Evolutionary conservation across 92 coral and sea anemone genomes (phyloP).

Genomic region (Blastomussa wellsi): DNA sequence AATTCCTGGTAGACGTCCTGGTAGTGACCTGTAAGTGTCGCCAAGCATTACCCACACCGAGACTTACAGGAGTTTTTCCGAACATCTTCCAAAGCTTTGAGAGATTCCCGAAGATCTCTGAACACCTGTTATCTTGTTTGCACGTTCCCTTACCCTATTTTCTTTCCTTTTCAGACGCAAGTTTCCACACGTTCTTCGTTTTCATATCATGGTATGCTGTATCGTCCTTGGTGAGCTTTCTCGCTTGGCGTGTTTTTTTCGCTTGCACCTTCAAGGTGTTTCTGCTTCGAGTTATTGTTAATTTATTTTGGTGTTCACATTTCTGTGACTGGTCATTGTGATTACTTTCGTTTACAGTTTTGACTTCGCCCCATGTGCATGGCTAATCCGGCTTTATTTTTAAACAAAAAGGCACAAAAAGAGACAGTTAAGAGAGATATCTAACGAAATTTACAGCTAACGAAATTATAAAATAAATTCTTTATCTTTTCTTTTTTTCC

Average conservation of each 20-base stretch:
- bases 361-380: not conserved
- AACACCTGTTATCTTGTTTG: not conserved
- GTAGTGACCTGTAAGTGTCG: constrained; percentile 61
- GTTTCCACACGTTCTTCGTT: constrained; percentile 92
- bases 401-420: not conserved
- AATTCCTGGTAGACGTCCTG: too few species aligned
- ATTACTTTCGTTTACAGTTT: too few species aligned
- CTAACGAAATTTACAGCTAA: too few species aligned
- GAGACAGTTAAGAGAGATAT: not conserved
- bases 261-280: not conserved
- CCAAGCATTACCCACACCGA: not conserved
- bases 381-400: too few species aligned
- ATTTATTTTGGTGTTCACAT: not conserved
- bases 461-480: too few species aligned
- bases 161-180: constrained; percentile 59
- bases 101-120: not conserved
- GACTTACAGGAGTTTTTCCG: not conserved
- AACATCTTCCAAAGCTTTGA: not conserved
- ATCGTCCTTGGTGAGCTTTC: constrained; percentile 80
- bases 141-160: not conserved
- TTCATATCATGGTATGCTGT: constrained; percentile 80
- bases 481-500: not conserved
- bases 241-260: not conserved
- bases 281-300: not conserved
- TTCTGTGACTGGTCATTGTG: not conserved